Base-by-base conservation (phyloP, 1,140 invertebrate species). In the Drosophila carrolli region DNA sequence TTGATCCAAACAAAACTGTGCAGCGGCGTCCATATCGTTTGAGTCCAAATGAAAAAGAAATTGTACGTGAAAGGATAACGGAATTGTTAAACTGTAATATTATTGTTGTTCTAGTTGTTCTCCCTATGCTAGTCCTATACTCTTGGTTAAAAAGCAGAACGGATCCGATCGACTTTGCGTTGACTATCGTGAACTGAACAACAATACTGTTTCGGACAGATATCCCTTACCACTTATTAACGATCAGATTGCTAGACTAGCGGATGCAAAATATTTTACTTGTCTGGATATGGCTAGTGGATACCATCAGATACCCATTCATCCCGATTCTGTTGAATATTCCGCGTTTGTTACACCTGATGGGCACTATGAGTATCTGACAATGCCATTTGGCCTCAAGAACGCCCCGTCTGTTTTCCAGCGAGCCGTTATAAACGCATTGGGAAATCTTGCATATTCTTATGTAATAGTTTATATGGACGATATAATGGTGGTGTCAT, bases 61-160 rank as follows among this genome's bases (percentile, higher is more conserved):
- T 43, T n/a, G 54, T 50, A 10, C 29, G 29, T 32, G n/a, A 37
- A 27, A 63, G 38, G 19, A 41, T 41, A 56, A 32, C 27, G 5
- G 53, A 57, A n/a, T 65, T 65, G 27, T 47, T 65, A 46, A 46
- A 65, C 11, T 32, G 53, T 47, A 65, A 65, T 4, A 55, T 65
- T 29, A 65, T 65, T 56, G n/a, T n/a, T 19, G 43, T 19, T 7
- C 38, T 19, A 62, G 29, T 32, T 62, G 14, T 27, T 46, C 27
- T 16, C 40, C 55, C 5, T 59, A 56, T 56, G 32, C 35, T n/a
- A 48, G 61, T n/a, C 43, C 61, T 47, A 55, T 48, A 38, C 35
- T 65, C 14, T 38, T 65, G 19, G 61, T 56, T 16, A 57, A 65
- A 48, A 56, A 57, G 32, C 46, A 54, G 10, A 63, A 46, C 13